phyloP scores from a whole-genome alignment of 2,113 vertebrate genomes.

The Butorides virescens region DNA sequence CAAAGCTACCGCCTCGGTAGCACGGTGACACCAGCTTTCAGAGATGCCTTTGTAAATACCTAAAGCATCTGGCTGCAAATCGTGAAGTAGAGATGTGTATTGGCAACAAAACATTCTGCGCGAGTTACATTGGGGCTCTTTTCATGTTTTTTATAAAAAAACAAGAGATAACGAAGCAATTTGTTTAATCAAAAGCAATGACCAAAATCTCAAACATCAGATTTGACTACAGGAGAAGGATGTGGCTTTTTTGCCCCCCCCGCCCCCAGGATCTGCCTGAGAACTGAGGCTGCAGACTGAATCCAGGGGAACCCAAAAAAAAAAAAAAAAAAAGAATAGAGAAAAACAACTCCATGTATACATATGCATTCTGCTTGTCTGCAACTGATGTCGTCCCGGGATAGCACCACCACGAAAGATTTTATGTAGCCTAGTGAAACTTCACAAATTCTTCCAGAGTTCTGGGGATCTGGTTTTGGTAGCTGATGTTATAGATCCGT shows the following conservation, averaged over 20 bases:
- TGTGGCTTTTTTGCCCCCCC: not conserved
- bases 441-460: constrained; percentile 97
- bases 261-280: not conserved
- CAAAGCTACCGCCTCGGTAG: constrained; percentile 7
- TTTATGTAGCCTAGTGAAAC: constrained; percentile 82
- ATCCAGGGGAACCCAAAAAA: constrained; percentile 1
- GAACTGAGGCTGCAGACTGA: not conserved
- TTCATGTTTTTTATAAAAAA: not conserved
- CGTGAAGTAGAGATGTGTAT: not conserved
- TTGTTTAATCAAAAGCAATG: not conserved
- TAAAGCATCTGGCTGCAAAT: constrained; percentile 43
- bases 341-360: not conserved
- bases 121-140: not conserved
- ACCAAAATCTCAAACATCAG: constrained; percentile 9
- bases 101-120: not conserved
- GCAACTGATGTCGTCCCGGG: constrained; percentile 45
- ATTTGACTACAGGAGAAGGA: not conserved
- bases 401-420: constrained; percentile 68
- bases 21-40: not conserved
- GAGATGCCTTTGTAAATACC: constrained; percentile 25
- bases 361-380: constrained; percentile 51
- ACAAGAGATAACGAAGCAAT: not conserved
- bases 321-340: constrained; percentile 15
- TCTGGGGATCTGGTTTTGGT: constrained; percentile 95
- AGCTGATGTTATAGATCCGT: constrained; percentile 88